Evolutionary conservation across 2,113 vertebrate genomes (phyloP).

Genomic region (Engystomops pustulosus): DNA sequence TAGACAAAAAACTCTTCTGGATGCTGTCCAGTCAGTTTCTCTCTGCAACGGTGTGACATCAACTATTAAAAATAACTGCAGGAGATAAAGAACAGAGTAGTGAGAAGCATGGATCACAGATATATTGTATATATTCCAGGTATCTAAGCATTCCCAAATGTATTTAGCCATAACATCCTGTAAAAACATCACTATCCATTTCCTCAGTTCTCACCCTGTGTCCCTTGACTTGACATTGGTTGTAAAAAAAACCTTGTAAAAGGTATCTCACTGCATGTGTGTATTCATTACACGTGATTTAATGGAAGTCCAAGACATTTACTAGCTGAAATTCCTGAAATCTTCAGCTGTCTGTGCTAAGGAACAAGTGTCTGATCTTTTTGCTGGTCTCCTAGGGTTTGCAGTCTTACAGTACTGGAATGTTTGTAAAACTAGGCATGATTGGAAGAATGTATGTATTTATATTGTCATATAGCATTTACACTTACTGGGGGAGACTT

Average conservation of each 20-base stretch:
- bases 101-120: background rate
- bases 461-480: too few species aligned
- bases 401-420: background rate
- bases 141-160: background rate
- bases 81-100: background rate
- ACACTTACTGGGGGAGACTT: too few species aligned
- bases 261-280: background rate
- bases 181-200: background rate
- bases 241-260: slow-evolving; percentile 33
- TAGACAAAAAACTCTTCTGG: background rate
- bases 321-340: slow-evolving; percentile 28
- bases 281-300: slow-evolving; percentile 15
- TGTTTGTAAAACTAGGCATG: background rate
- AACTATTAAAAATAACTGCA: background rate
- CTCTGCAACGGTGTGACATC: too few species aligned
- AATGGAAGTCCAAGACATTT: slow-evolving; percentile 34
- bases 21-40: background rate
- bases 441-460: background rate
- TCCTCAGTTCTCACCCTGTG: background rate
- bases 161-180: background rate
- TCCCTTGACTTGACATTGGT: background rate
- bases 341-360: slow-evolving; percentile 1
- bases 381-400: background rate
- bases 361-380: slow-evolving; percentile 28
- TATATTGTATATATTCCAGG: background rate